These are phyloP conservation scores for Papilio polytes DNA, from an alignment of 1,140 invertebrate species.

Conservation along the genomic window DNA sequence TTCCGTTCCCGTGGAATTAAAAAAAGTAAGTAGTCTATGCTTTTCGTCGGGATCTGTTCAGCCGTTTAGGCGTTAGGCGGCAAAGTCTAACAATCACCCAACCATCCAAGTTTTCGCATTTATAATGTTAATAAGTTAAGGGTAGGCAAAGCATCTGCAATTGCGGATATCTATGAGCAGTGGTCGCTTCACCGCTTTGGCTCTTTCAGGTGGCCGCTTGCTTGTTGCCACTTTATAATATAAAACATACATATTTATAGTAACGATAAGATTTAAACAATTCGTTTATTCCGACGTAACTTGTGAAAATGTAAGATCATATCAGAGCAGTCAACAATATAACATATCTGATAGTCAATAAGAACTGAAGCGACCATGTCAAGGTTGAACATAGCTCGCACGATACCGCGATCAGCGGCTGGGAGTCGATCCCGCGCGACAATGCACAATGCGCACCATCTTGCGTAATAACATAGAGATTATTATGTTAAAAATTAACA, in stretches of 20 bases:
- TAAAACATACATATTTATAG: background rate
- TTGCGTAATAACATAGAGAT: conserved; percentile 45
- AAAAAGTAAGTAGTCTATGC: too few relatives aligned
- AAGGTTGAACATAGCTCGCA: conserved; percentile 58
- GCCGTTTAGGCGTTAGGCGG: too few relatives aligned
- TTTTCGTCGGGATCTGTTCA: too few relatives aligned
- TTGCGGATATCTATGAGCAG: too few relatives aligned
- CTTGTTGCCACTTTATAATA: background rate
- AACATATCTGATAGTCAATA: conserved; percentile 42
- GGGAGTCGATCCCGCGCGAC: conserved; percentile 69
- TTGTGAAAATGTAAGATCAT: background rate
- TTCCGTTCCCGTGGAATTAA: too few relatives aligned
- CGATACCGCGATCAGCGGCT: conserved; percentile 53
- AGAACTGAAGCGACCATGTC: conserved; percentile 54
- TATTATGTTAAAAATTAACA: conserved; percentile 37
- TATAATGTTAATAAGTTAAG: too few relatives aligned
- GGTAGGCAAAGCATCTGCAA: too few relatives aligned
- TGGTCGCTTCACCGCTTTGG: too few relatives aligned
- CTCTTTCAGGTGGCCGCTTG: too few relatives aligned
- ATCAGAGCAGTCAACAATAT: conserved; percentile 31
- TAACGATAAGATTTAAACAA: background rate
- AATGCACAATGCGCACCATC: conserved; percentile 59
- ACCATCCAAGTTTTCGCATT: too few relatives aligned
- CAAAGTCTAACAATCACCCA: too few relatives aligned
- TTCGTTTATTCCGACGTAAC: background rate